phyloP scores from a whole-genome alignment of 1,140 invertebrate species.

The Dreissena rostriformis region DNA sequence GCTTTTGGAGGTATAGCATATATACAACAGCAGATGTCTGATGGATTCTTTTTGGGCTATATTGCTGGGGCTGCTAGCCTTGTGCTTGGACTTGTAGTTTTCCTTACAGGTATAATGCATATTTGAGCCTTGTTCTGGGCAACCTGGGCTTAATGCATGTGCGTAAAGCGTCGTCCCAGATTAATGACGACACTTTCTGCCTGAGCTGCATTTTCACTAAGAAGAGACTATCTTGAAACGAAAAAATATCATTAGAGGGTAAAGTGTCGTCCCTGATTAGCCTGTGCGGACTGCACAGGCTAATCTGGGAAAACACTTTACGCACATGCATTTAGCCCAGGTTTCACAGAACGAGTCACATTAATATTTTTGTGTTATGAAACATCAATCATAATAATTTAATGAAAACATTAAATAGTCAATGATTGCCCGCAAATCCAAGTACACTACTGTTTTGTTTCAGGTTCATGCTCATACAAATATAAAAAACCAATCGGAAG shows the following conservation, averaged over 20 bases:
- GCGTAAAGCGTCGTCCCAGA: too few relatives aligned
- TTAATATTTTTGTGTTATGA: background rate
- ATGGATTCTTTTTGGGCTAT: slow-evolving; percentile 82
- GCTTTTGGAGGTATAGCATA: slow-evolving; percentile 82
- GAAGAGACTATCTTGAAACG: too few relatives aligned
- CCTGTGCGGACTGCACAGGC: too few relatives aligned
- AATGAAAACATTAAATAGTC: background rate
- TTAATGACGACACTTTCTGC: too few relatives aligned
- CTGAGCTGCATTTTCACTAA: too few relatives aligned
- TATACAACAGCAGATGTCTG: slow-evolving; percentile 78
- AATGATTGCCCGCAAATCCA: too few relatives aligned
- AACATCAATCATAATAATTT: background rate
- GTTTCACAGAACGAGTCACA: too few relatives aligned
- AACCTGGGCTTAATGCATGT: too few relatives aligned
- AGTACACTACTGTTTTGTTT: slow-evolving; percentile 21
- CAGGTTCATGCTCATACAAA: slow-evolving; percentile 71
- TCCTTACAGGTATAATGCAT: slow-evolving; percentile 71
- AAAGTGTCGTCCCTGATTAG: too few relatives aligned
- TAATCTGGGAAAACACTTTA: too few relatives aligned
- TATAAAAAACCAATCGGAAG: slow-evolving; percentile 75
- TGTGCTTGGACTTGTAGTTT: slow-evolving; percentile 67
- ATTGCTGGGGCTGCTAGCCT: slow-evolving; percentile 78
- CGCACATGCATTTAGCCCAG: too few relatives aligned
- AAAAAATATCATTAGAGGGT: too few relatives aligned
- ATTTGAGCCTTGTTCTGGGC: background rate